Percentiles rank a stretch among this genome's conserved stretches.
Conservation (phyloP, 1,140 invertebrate genomes). For the Mesaphorura yosii region DNA sequence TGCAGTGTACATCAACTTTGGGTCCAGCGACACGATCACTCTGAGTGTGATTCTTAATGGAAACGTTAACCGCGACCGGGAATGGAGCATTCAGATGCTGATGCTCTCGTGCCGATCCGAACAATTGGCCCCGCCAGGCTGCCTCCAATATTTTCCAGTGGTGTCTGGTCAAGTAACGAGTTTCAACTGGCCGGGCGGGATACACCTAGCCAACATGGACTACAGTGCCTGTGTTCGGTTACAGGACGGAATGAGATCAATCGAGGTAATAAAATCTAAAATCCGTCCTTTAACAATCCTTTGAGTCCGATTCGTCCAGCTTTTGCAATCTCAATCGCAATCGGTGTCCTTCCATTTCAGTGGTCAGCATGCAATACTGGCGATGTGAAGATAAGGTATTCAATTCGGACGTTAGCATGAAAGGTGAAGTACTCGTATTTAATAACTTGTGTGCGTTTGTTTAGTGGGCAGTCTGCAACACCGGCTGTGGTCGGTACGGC, state of each 20-base stretch:
- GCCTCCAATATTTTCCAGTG: slow-evolving; percentile 31
- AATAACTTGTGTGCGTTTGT: too few species aligned
- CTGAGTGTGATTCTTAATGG: slow-evolving; percentile 20
- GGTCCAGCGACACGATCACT: slow-evolving; percentile 27
- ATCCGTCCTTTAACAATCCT: not conserved
- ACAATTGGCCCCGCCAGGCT: slow-evolving; percentile 26
- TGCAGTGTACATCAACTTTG: slow-evolving; percentile 28
- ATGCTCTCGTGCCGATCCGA: slow-evolving; percentile 22
- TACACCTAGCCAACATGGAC: slow-evolving; percentile 24
- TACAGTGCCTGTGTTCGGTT: slow-evolving; percentile 27
- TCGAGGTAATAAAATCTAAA: slow-evolving; percentile 22
- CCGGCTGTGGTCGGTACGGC: slow-evolving; percentile 4
- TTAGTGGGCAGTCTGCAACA: too few species aligned
- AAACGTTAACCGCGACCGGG: slow-evolving; percentile 19
- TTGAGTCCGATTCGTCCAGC: not conserved
- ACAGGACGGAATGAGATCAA: slow-evolving; percentile 30
- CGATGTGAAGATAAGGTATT: slow-evolving; percentile 10
- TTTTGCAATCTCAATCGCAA: not conserved
- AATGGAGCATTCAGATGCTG: slow-evolving; percentile 28
- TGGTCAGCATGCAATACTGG: slow-evolving; percentile 22
- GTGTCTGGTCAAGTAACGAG: slow-evolving; percentile 24
- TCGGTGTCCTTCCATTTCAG: slow-evolving; percentile 7
- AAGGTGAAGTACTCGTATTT: too few species aligned
- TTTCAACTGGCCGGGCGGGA: slow-evolving; percentile 26
- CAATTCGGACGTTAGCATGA: not conserved